Base-by-base conservation (phyloP, 2,888 invertebrate genomes). In the Corythucha ciliata region DNA sequence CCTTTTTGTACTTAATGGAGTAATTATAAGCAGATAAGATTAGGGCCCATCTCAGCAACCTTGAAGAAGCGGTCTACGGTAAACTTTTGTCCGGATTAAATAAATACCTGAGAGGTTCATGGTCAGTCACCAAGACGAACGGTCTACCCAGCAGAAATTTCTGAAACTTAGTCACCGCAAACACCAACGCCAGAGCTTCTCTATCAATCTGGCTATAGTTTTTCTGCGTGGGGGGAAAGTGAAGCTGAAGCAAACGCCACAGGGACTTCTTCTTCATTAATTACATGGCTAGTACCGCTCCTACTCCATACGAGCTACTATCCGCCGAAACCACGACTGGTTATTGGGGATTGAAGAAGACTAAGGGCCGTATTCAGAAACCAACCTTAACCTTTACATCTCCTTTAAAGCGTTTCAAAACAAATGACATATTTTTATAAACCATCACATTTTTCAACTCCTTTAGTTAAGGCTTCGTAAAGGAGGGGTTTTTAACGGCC, bases 281-380 rank as follows among this genome's bases (percentile, higher is more conserved):
- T 32, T 10, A 29, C 10, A 34, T 61, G 59, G 59, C 55, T 26
- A 61, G 53, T 6, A 58, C 53, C 12, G 59, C 60, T 42, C 59
- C 61, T 12, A 59, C 25, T 25, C 60, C 61, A 60, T 36, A 44
- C 21, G 58, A 25, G 27, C 57, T 58, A 21, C 59, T 62, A 44
- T 64, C 63, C 12, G 63, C 62, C 6, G 64, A 60, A 8, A 57
- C 24, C 16, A n/a, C n/a, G n/a, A n/a, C n/a, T n/a, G n/a, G n/a
- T n/a, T n/a, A n/a, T n/a, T n/a, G n/a, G n/a, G n/a, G n/a, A n/a
- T n/a, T n/a, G n/a, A n/a, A n/a, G n/a, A n/a, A n/a, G n/a, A n/a
- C n/a, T n/a, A n/a, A n/a, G n/a, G n/a, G n/a, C n/a, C n/a, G n/a
- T n/a, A n/a, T n/a, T n/a, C n/a, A n/a, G n/a, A n/a, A n/a, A n/a